These are phyloP conservation scores for Sprattus sprattus DNA, from an alignment of 2,113 vertebrate species.

Conservation along the genomic window DNA sequence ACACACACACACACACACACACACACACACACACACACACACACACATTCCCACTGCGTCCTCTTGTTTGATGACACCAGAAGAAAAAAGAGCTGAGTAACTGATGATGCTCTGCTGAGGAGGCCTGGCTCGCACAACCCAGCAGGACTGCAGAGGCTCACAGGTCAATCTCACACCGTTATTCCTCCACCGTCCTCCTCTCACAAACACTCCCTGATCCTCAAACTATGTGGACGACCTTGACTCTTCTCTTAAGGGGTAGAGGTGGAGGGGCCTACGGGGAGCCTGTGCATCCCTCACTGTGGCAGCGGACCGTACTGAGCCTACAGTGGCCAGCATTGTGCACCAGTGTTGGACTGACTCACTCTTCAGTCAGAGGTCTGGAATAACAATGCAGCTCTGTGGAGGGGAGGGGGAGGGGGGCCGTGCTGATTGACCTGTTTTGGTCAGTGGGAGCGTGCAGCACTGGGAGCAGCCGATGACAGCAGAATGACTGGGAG, in stretches of 20 bases:
- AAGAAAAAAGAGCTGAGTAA: neutral
- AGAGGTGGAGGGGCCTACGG: neutral
- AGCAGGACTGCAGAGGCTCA: neutral
- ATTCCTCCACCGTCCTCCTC: neutral
- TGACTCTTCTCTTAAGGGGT: neutral
- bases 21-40: slow-evolving; percentile 15
- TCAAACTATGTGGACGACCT: neutral
- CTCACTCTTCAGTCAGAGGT: neutral
- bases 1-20: neutral
- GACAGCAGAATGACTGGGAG: neutral
- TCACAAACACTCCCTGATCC: neutral
- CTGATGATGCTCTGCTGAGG: neutral
- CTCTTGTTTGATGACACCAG: neutral
- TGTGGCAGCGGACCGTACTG: neutral
- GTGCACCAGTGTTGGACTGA: neutral
- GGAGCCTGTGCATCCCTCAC: neutral
- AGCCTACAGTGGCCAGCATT: neutral
- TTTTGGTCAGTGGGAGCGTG: neutral
- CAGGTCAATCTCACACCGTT: neutral
- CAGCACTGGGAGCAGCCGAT: neutral
- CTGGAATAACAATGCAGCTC: neutral
- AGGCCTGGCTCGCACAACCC: neutral
- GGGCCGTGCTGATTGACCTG: neutral
- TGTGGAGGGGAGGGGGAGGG: neutral
- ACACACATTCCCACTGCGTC: neutral